A percentile compares a stretch with the other conserved stretches of the same genome.
phyloP scores from a whole-genome alignment of 2,888 invertebrate species.

The Amblyjoppa fuscipennis region DNA sequence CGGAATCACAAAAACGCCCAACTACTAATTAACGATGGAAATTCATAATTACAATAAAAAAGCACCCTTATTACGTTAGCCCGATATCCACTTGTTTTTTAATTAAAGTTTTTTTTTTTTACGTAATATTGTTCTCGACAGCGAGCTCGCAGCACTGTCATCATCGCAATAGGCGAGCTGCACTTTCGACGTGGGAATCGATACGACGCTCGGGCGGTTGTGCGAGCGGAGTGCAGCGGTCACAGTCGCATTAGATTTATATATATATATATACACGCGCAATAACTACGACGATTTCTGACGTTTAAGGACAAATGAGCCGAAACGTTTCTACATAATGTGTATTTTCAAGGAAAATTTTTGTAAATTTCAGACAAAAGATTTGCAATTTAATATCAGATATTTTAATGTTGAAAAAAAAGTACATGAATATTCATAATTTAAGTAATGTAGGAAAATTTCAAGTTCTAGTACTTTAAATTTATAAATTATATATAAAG shows the following conservation, averaged over 20 bases:
- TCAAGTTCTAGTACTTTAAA: no score
- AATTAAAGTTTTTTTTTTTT: neutral
- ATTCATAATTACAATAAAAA: neutral
- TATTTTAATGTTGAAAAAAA: no score
- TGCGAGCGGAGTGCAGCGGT: neutral
- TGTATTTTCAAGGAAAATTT: no score
- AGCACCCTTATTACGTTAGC: neutral
- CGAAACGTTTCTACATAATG: no score
- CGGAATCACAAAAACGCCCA: neutral
- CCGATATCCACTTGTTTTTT: neutral
- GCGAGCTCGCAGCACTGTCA: constrained; percentile 24
- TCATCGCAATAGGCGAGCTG: constrained; percentile 39
- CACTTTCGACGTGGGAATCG: constrained; percentile 55
- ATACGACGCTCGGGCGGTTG: constrained; percentile 38
- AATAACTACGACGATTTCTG: neutral
- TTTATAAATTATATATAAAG: no score
- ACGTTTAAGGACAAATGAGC: no score
- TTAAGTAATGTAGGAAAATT: no score
- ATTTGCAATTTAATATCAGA: no score
- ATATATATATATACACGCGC: neutral
- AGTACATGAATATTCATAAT: no score
- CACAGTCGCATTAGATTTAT: constrained; percentile 24
- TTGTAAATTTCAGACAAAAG: no score
- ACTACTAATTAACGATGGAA: neutral
- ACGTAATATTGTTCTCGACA: constrained; percentile 7